Evolutionary conservation across 1,140 invertebrate genomes (phyloP).

Genomic region (Ips typographus): DNA sequence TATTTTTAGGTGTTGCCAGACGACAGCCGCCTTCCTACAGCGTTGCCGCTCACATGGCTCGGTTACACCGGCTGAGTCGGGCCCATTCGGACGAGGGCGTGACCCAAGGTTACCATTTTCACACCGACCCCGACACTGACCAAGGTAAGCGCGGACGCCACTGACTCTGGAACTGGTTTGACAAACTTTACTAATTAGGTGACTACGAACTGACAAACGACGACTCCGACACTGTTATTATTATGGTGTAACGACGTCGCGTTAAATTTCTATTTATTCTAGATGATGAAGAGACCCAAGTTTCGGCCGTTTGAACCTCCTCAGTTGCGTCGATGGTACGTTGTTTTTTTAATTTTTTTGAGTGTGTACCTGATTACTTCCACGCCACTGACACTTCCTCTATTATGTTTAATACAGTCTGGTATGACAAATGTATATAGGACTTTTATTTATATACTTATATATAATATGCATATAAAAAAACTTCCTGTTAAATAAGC

Average conservation of each 20-base stretch:
- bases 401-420: background rate
- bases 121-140: constrained; percentile 69
- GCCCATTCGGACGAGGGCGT: constrained; percentile 86
- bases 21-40: constrained; percentile 73
- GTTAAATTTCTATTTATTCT: constrained; percentile 40
- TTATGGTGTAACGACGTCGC: constrained; percentile 47
- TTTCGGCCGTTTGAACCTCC: constrained; percentile 57
- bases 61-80: constrained; percentile 72
- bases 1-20: constrained; percentile 52
- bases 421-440: background rate
- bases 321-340: background rate
- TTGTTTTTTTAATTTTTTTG: background rate
- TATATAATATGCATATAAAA: background rate
- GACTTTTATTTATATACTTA: constrained; percentile 4
- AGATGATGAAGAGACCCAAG: constrained; percentile 67
- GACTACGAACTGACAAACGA: constrained; percentile 41
- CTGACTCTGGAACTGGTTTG: background rate
- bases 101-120: constrained; percentile 73
- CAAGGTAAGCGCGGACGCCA: constrained; percentile 51
- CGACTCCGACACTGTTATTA: constrained; percentile 49
- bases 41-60: constrained; percentile 77
- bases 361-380: background rate
- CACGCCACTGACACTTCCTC: background rate
- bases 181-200: constrained; percentile 34
- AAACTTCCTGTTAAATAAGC: background rate